Evolutionary conservation across 2,797 vertebrate species (phyloP).

Genomic region (Xenopus petersii): DNA sequence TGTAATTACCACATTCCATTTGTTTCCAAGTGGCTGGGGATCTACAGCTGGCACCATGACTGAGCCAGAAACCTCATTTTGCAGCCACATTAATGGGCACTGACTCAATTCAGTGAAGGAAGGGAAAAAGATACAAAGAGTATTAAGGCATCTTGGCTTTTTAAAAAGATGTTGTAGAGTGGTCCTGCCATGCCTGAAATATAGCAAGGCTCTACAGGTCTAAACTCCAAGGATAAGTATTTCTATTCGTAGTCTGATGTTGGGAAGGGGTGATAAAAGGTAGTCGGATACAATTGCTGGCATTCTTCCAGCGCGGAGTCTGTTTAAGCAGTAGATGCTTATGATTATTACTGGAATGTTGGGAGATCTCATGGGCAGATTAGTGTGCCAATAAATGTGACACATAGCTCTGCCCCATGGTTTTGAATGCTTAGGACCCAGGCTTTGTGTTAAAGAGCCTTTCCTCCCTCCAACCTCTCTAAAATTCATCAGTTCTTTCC

Average conservation of each 20-base stretch:
- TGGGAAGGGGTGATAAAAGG: slow-evolving; percentile 60
- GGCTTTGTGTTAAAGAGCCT: slow-evolving; percentile 61
- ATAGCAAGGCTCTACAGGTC: neutral
- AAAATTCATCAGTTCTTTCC: slow-evolving; percentile 63
- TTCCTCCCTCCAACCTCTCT: slow-evolving; percentile 56
- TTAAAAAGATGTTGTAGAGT: slow-evolving; percentile 25
- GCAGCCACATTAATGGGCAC: neutral
- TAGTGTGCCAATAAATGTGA: slow-evolving; percentile 64
- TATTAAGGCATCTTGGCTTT: slow-evolving; percentile 19
- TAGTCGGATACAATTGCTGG: slow-evolving; percentile 61
- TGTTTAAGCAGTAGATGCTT: slow-evolving; percentile 60
- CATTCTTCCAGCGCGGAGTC: slow-evolving; percentile 59
- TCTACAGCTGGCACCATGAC: neutral
- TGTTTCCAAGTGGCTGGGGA: slow-evolving; percentile 19
- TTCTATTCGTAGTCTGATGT: neutral
- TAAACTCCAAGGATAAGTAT: slow-evolving; percentile 2
- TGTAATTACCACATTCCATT: slow-evolving; percentile 31
- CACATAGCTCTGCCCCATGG: slow-evolving; percentile 61
- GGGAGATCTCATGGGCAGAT: slow-evolving; percentile 64
- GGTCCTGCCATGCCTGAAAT: slow-evolving; percentile 14
- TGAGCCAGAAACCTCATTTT: slow-evolving; percentile 10
- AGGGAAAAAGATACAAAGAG: neutral
- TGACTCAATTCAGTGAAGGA: slow-evolving; percentile 1
- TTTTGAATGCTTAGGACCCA: slow-evolving; percentile 53
- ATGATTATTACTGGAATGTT: slow-evolving; percentile 76